Conservation (phyloP, 2,888 invertebrate genomes). For the Cataglyphis altisquamis region DNA sequence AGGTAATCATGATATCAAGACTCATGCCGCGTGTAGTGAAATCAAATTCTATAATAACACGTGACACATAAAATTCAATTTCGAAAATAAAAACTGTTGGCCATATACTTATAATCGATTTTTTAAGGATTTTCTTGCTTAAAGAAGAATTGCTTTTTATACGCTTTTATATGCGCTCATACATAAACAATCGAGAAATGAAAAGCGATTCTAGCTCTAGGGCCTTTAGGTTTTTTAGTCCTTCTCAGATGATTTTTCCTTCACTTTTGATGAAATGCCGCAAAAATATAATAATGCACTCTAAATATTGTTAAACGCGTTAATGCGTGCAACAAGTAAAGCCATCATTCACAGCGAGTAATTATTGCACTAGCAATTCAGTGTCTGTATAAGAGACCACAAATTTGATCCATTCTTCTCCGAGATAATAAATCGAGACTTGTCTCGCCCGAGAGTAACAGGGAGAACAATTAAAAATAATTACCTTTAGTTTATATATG, state of each 20-base stretch:
- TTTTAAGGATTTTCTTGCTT: background rate
- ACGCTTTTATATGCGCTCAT: background rate
- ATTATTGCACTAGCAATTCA: constrained; percentile 66
- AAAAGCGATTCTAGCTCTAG: background rate
- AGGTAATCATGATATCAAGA: constrained; percentile 74
- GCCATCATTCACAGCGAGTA: constrained; percentile 59
- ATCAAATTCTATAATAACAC: background rate
- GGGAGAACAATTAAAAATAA: background rate
- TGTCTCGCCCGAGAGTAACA: background rate
- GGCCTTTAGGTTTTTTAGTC: background rate
- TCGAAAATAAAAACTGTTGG: background rate
- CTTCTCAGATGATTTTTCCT: background rate
- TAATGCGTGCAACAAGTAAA: constrained; percentile 73
- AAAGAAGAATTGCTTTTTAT: background rate
- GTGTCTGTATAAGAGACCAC: constrained; percentile 35
- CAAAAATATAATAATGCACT: constrained; percentile 41
- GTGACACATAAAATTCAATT: background rate
- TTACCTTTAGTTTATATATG: background rate
- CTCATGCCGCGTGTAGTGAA: background rate
- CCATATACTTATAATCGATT: background rate
- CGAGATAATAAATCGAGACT: constrained; percentile 13
- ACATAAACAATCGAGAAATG: background rate
- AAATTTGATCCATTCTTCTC: background rate
- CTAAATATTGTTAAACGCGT: constrained; percentile 53
- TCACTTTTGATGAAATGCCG: background rate